Evolutionary conservation across 2,888 invertebrate genomes (phyloP).

Genomic region (Leptura quadrifasciata): DNA sequence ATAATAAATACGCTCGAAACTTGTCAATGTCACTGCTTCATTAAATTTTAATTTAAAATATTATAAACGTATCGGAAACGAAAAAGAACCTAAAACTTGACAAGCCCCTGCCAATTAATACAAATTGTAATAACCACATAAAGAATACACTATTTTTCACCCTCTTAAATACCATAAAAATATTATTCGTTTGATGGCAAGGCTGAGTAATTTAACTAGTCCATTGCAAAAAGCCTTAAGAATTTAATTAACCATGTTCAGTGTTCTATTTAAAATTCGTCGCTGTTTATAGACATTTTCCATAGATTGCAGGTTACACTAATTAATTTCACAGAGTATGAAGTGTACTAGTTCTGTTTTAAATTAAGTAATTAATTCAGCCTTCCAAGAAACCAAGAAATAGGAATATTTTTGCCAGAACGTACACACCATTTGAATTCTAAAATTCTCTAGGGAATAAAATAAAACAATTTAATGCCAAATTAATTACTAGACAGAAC

Average conservation of each 20-base stretch:
- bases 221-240: background rate
- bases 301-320: conserved; percentile 16
- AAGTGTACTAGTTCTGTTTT: conserved; percentile 31
- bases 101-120: too few species aligned
- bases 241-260: background rate
- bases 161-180: too few species aligned
- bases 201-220: background rate
- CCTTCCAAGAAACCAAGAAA: conserved; percentile 11
- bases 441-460: conserved; percentile 15
- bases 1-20: too few species aligned
- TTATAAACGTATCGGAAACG: too few species aligned
- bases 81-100: too few species aligned
- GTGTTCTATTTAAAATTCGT: conserved; percentile 8
- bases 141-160: too few species aligned
- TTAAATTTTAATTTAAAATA: too few species aligned
- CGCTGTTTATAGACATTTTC: conserved; percentile 10
- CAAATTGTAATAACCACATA: too few species aligned
- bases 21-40: too few species aligned
- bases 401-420: conserved; percentile 24
- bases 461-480: conserved; percentile 4
- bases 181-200: background rate
- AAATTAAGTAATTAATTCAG: conserved; percentile 38
- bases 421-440: conserved; percentile 25
- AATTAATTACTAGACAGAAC: conserved; percentile 6
- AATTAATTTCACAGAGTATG: conserved; percentile 20